phyloP scores from a whole-genome alignment of 1,140 invertebrate species.

The Neelides sp. region DNA sequence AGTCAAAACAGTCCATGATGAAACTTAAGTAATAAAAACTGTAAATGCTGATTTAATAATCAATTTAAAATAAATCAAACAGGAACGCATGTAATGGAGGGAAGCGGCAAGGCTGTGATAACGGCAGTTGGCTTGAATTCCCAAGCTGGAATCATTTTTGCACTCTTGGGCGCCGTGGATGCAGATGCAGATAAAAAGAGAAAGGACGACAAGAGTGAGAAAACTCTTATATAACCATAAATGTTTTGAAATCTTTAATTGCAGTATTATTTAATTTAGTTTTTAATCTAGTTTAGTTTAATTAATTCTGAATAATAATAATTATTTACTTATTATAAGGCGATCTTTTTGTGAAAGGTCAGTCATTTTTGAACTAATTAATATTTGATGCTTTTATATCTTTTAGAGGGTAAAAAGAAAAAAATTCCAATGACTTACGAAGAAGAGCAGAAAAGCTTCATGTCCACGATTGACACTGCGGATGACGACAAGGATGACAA shows the following conservation, averaged over 20 bases:
- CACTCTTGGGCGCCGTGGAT: conserved; percentile 43
- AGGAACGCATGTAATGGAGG: conserved; percentile 57
- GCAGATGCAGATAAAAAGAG: conserved; percentile 33
- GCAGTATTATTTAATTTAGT: too few species aligned
- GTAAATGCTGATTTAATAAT: too few species aligned
- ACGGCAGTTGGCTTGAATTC: conserved; percentile 53
- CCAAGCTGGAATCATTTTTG: conserved; percentile 54
- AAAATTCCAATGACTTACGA: neutral
- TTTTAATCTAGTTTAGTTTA: too few species aligned
- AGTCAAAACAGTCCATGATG: neutral
- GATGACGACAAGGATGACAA: conserved; percentile 2
- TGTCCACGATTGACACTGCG: neutral
- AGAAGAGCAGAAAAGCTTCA: neutral
- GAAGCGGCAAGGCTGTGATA: conserved; percentile 51
- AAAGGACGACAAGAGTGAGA: conserved; percentile 24
- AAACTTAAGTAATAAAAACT: neutral
- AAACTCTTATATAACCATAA: neutral
- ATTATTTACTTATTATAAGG: too few species aligned
- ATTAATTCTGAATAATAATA: too few species aligned
- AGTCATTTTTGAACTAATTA: too few species aligned
- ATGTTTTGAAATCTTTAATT: neutral
- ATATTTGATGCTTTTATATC: neutral
- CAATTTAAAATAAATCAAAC: conserved; percentile 16
- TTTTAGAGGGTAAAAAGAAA: neutral
- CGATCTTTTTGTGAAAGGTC: too few species aligned